These are phyloP conservation scores for Todiramphus saurophagus DNA, from an alignment of 2,113 vertebrate genomes.

Conservation along the genomic window DNA sequence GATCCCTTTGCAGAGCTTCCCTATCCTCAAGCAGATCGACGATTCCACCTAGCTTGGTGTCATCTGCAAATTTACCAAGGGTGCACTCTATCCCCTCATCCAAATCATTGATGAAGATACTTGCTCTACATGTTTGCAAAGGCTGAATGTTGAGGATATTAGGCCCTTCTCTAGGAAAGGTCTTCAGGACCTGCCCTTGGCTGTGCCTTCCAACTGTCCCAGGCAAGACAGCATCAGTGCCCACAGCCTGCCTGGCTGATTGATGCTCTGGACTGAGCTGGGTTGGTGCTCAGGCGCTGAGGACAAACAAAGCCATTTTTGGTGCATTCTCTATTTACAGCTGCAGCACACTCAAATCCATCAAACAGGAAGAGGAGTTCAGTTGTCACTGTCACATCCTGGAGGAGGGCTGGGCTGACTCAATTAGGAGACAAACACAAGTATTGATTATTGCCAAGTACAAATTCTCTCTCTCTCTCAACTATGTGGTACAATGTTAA, in stretches of 20 bases:
- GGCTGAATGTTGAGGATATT: background rate
- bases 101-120: background rate
- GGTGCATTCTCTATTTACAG: background rate
- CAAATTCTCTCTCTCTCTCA: constrained; percentile 1
- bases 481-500: background rate
- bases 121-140: background rate
- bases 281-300: background rate
- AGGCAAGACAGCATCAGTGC: accelerated
- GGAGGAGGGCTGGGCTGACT: constrained; percentile 4
- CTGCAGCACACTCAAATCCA: constrained; percentile 25
- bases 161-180: background rate
- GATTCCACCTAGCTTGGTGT: too few species aligned
- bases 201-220: background rate
- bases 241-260: background rate
- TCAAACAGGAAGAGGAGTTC: background rate
- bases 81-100: too few species aligned
- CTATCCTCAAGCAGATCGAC: too few species aligned
- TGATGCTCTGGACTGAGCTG: background rate
- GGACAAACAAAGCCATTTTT: constrained; percentile 5
- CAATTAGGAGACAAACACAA: constrained; percentile 30
- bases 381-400: constrained; percentile 35
- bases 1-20: too few species aligned
- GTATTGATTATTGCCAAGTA: constrained; percentile 55
- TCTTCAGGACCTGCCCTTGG: background rate
- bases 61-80: too few species aligned